These are phyloP conservation scores for Drosophila neocordata DNA, from an alignment of 1,140 invertebrate species.

Conservation along the genomic window DNA sequence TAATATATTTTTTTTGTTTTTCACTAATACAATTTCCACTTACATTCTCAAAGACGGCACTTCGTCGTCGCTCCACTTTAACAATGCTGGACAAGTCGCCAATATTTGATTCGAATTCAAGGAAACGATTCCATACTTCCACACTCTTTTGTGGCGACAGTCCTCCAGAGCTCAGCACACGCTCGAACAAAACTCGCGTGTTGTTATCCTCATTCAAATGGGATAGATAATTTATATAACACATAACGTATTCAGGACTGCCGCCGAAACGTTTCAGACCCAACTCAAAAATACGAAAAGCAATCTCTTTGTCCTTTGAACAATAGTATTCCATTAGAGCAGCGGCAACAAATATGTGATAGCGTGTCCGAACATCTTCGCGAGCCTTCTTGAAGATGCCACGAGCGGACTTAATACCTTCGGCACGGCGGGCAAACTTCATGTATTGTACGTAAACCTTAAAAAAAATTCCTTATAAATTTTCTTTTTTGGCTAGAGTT, in stretches of 20 bases:
- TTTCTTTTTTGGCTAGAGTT: not conserved
- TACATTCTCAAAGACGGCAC: conserved; percentile 95
- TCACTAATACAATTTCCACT: conserved; percentile 18
- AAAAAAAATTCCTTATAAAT: not conserved
- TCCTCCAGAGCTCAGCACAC: conserved; percentile 96
- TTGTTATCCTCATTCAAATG: conserved; percentile 99
- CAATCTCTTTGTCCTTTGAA: conserved; percentile 99
- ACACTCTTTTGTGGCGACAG: conserved; percentile 96
- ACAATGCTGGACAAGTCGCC: conserved; percentile 98
- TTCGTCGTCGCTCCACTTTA: conserved; percentile 97
- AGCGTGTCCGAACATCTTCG: conserved; percentile 92
- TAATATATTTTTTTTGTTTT: not conserved
- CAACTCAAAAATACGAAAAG: conserved; percentile 98
- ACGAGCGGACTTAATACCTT: conserved; percentile 98
- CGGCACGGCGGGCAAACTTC: conserved; percentile 98
- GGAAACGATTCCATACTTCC: conserved; percentile 99
- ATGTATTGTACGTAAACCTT: conserved; percentile 99
- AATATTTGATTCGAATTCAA: conserved; percentile 99
- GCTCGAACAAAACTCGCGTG: conserved; percentile 97
- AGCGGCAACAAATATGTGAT: conserved; percentile 98
- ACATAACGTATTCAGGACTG: conserved; percentile 96
- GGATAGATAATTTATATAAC: conserved; percentile 98
- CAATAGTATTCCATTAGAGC: conserved; percentile 99
- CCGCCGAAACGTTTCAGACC: conserved; percentile 98
- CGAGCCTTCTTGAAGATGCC: conserved; percentile 97